These are phyloP conservation scores for Caenorhabditis imperialis DNA, from an alignment of 2,888 invertebrate species.

Conservation along the genomic window DNA sequence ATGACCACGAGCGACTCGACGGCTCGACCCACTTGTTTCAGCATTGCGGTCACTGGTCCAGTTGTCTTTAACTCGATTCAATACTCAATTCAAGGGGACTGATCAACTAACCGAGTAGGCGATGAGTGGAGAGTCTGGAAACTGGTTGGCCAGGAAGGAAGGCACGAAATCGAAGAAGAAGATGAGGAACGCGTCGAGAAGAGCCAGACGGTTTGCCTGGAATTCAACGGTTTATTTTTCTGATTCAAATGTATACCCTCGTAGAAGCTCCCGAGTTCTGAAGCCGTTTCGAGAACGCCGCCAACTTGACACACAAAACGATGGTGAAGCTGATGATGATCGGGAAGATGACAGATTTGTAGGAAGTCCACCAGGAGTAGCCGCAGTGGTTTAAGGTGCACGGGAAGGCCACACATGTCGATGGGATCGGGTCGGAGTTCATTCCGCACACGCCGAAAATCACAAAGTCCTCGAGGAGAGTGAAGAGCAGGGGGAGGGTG, in stretches of 20 bases:
- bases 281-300: conserved; percentile 20
- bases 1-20: conserved; percentile 31
- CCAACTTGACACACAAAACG: conserved; percentile 18
- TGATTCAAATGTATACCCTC: conserved; percentile 2
- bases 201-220: conserved; percentile 43
- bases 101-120: conserved; percentile 14
- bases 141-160: conserved; percentile 26
- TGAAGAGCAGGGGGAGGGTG: conserved; percentile 12
- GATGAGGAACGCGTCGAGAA: conserved; percentile 34
- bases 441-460: conserved; percentile 29
- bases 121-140: conserved; percentile 28
- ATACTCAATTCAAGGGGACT: too few species aligned
- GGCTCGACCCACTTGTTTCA: conserved; percentile 36
- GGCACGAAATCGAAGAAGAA: conserved; percentile 42
- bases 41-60: conserved; percentile 40
- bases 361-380: conserved; percentile 40
- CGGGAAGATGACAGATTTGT: conserved; percentile 35
- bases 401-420: conserved; percentile 25
- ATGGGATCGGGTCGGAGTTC: conserved; percentile 5
- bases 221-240: background rate
- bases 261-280: conserved; percentile 11
- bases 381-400: conserved; percentile 34
- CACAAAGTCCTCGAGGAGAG: conserved; percentile 22
- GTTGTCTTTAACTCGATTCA: background rate
- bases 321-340: conserved; percentile 32